Evolutionary conservation across 2,113 vertebrate species (phyloP), one percentile per base, ranked within the genome.

Genomic region (Apus apus): DNA sequence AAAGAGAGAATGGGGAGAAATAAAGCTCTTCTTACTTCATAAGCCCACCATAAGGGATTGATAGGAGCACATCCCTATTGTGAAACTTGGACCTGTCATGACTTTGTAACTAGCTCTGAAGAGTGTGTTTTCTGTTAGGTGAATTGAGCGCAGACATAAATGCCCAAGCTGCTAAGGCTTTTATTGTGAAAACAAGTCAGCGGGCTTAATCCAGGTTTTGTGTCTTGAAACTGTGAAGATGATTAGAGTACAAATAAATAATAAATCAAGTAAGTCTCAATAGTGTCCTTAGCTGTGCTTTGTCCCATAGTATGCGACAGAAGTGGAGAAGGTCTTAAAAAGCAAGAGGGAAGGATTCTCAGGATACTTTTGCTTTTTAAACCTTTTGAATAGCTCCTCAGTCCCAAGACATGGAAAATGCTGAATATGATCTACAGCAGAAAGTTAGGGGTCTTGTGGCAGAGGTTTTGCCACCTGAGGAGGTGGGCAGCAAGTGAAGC

Each of bases 201-300:
- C 18, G 15, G 58, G 23, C 60, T 91, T 94, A 88, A 96, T 85
- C 54, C 46, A 77, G 60, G n/a, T 79, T 85, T 90, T 94, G 75
- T 93, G 56, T 6, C 65, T 88, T 86, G 90, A 87, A 88, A 88
- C 36, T 62, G 58, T 45, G 56, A 88, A 43, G 51, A 45, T 51
- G 51, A 81, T 83, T 53, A 36, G 5, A 61, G 17, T 30, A 22
- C 1, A 1, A 30, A 48, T 48, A 34, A 57, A 26, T 19, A 29
- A 54, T 29, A 58, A 57, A 29, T 48, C 6, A 77, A 29, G 7
- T 30, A 38, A 46, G 27, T 90, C 71, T 58, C 15, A 58, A 32
- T 36, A 70, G 30, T 38, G 14, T 77, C 50, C 51, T 90, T 62
- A 89, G 54, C 58, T 70, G 20, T 54, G 89, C 60, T 91, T 91